phyloP scores from a whole-genome alignment of 2,888 invertebrate genomes.

The Cryptophagus acutangulus region DNA sequence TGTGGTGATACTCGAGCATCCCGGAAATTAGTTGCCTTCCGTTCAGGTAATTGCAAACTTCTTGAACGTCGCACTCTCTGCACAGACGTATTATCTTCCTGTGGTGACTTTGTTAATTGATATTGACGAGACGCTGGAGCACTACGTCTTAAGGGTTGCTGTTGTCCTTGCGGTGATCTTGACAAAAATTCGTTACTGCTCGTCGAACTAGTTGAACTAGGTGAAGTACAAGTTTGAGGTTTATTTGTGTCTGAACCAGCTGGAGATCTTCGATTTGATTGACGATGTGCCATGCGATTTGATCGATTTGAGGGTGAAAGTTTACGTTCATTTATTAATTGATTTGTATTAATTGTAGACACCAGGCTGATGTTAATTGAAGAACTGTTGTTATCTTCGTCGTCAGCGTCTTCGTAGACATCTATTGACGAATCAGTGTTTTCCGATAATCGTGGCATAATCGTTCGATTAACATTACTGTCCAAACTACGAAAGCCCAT shows the following conservation, averaged over 20 bases:
- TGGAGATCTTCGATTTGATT: constrained; percentile 40
- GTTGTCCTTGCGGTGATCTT: constrained; percentile 9
- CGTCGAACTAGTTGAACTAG: constrained; percentile 40
- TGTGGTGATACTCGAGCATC: constrained; percentile 43
- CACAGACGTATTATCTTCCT: constrained; percentile 30
- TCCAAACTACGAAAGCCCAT: constrained; percentile 63
- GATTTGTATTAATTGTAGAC: constrained; percentile 35
- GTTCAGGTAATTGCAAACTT: constrained; percentile 61
- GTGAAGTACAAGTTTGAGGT: constrained; percentile 23
- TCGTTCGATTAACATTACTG: constrained; percentile 48
- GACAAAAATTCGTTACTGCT: constrained; percentile 37
- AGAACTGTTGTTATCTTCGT: constrained; percentile 51
- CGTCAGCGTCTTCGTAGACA: constrained; percentile 49
- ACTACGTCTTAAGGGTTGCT: constrained; percentile 10
- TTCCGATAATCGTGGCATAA: constrained; percentile 50
- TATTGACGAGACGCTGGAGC: constrained; percentile 26
- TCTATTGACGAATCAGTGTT: constrained; percentile 50
- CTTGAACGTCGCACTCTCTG: constrained; percentile 52
- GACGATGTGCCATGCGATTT: constrained; percentile 25
- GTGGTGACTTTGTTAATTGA: constrained; percentile 12
- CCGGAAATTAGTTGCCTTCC: constrained; percentile 31
- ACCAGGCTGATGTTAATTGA: constrained; percentile 47
- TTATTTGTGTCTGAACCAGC: constrained; percentile 43
- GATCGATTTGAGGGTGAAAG: constrained; percentile 42
- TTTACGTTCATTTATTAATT: constrained; percentile 34